These are phyloP conservation scores for Acleris sparsana DNA, from an alignment of 2,888 invertebrate species.

Conservation along the genomic window DNA sequence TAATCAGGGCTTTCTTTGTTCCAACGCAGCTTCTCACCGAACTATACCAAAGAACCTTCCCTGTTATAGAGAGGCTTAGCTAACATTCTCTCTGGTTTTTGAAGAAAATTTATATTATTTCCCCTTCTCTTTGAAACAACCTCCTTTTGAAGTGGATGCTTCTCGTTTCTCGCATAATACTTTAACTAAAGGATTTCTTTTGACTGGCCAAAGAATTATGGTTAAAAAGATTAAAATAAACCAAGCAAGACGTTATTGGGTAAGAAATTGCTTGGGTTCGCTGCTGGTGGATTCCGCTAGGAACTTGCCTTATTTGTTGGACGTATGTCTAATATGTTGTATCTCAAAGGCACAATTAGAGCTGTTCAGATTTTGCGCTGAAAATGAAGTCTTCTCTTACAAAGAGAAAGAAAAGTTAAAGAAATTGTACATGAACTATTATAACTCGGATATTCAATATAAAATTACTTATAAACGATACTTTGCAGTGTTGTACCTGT, in stretches of 20 bases:
- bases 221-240: conserved; percentile 28
- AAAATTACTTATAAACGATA: too few species aligned
- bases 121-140: conserved; percentile 27
- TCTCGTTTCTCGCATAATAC: conserved; percentile 30
- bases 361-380: background rate
- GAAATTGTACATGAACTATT: too few species aligned
- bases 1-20: conserved; percentile 11
- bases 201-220: conserved; percentile 28
- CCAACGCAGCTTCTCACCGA: conserved; percentile 3
- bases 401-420: background rate
- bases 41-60: conserved; percentile 19
- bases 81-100: conserved; percentile 29
- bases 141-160: conserved; percentile 32
- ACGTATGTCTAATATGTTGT: conserved; percentile 7
- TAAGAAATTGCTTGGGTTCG: conserved; percentile 11
- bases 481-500: too few species aligned
- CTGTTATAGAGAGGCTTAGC: conserved; percentile 20
- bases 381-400: background rate
- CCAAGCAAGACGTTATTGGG: conserved; percentile 23
- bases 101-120: conserved; percentile 31
- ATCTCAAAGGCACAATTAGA: conserved; percentile 18
- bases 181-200: conserved; percentile 34
- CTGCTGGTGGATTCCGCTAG: conserved; percentile 4
- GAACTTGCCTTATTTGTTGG: conserved; percentile 1
- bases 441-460: too few species aligned